Evolutionary conservation across 2,888 invertebrate species (phyloP), one percentile per base, ranked within the genome.

Genomic region (Drosophila tripunctata): DNA sequence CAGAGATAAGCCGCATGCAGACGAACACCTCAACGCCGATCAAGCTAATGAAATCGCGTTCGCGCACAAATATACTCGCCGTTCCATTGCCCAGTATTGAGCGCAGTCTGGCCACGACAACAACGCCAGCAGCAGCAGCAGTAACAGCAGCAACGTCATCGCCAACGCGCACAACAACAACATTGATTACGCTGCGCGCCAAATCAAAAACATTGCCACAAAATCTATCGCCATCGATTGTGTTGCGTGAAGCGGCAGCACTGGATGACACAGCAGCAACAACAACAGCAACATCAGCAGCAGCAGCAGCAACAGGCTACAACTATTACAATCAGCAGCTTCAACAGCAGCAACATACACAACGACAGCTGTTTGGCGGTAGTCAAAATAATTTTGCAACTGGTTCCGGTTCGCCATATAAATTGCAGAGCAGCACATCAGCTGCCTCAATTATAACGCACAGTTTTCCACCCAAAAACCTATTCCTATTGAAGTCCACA

Each of bases 151-250:
- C 54, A 15, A 17, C 64, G 47, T 55, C 69, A 45, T 43, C 65
- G 10, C 68, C 71, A 15, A 77, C 77, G 3, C 75, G 57, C 12
- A 75, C 75, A 17, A 73, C 70, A 27, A 74, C 73, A 35, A 78
- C 76, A 22, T 63, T 78, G 66, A 86, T 89, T 47, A 77, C 89
- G 47, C 71, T 90, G 48, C 87, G 89, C 67, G 93, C 93, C 77
- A 94, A 94, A 90, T 93, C 94, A 1, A 94, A 93, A 91, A 94
- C 94, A 1, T 89, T 94, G 61, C 94, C 94, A 41, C 94, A 94
- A 90, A 93, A 93, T 90, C 90, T 93, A 66, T 90, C 91, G 43
- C 89, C 91, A 31, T 89, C 90, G 76, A 80, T 89, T 63, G 88
- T 71, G 51, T 45, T 90, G 62, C 84, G 87, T 60, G 90, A 89